Evolutionary conservation across 2,113 vertebrate genomes (phyloP).

Genomic region (Dicentrarchus labrax): DNA sequence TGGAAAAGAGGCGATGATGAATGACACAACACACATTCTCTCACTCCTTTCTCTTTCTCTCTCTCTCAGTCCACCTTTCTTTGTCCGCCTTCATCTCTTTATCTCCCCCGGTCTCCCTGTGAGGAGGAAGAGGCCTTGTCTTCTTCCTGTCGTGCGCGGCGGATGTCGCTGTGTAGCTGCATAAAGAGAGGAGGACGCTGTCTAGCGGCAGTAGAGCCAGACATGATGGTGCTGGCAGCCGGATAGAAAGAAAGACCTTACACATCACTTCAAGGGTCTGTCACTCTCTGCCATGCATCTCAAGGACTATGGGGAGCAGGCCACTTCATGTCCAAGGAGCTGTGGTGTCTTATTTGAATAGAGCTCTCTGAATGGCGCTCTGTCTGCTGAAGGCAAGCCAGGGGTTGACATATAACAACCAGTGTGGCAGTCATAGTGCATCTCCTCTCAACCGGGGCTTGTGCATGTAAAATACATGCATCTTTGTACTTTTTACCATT

Average conservation of each 20-base stretch:
- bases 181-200: constrained; percentile 40
- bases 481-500: constrained; percentile 13
- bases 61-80: constrained; percentile 27
- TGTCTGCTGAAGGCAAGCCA: constrained; percentile 35
- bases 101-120: constrained; percentile 36
- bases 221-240: constrained; percentile 40
- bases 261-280: constrained; percentile 51
- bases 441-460: not conserved
- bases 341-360: constrained; percentile 37
- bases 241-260: constrained; percentile 24
- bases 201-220: constrained; percentile 49
- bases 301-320: constrained; percentile 36
- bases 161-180: constrained; percentile 41
- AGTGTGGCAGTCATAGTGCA: not conserved
- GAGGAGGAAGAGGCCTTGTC: constrained; percentile 54
- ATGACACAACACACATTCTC: constrained; percentile 59
- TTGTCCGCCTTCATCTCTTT: constrained; percentile 41
- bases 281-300: constrained; percentile 47
- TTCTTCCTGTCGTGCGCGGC: constrained; percentile 40
- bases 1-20: constrained; percentile 65
- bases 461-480: constrained; percentile 34
- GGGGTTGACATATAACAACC: constrained; percentile 1
- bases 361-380: constrained; percentile 33
- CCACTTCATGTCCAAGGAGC: constrained; percentile 59
- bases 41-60: constrained; percentile 34